A percentile compares a stretch with the other conserved stretches of the same genome.
Evolutionary conservation across 2,113 vertebrate species (phyloP).

Genomic region (Perccottus glenii): DNA sequence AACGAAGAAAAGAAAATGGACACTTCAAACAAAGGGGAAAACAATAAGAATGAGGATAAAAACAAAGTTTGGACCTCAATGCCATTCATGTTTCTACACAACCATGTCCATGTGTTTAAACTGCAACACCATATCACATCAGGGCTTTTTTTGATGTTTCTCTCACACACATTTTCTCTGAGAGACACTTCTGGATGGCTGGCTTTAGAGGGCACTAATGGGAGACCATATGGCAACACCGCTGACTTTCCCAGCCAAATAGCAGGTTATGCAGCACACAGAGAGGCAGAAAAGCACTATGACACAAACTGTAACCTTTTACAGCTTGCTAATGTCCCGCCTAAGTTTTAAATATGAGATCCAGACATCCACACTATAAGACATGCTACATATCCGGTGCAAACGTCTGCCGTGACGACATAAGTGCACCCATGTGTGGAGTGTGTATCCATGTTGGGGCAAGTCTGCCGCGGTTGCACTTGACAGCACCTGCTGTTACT

Average conservation of each 20-base stretch:
- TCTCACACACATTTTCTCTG: slow-evolving; percentile 16
- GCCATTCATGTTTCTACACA: not conserved
- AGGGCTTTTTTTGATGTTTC: slow-evolving; percentile 8
- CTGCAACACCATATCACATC: slow-evolving; percentile 5
- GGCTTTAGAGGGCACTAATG: slow-evolving; percentile 52
- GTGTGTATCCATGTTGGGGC: slow-evolving; percentile 53
- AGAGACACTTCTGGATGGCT: slow-evolving; percentile 36
- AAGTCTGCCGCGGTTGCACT: slow-evolving; percentile 62
- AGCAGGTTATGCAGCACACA: slow-evolving; percentile 22
- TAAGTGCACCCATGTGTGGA: slow-evolving; percentile 33
- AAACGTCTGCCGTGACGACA: slow-evolving; percentile 18
- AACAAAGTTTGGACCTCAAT: not conserved
- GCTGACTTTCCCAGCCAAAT: slow-evolving; percentile 39
- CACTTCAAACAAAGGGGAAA: not conserved
- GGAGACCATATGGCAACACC: slow-evolving; percentile 63
- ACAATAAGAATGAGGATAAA: not conserved
- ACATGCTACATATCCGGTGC: slow-evolving; percentile 1
- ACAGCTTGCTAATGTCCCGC: slow-evolving; percentile 9
- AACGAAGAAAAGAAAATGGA: not conserved
- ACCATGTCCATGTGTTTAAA: slow-evolving; percentile 19
- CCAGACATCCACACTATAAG: slow-evolving; percentile 8
- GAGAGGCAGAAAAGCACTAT: not conserved
- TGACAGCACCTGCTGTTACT: slow-evolving; percentile 75
- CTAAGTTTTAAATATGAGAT: slow-evolving; percentile 10
- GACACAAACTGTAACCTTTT: slow-evolving; percentile 19